phyloP scores from a whole-genome alignment of 2,113 vertebrate species.

The Euleptes europaea region DNA sequence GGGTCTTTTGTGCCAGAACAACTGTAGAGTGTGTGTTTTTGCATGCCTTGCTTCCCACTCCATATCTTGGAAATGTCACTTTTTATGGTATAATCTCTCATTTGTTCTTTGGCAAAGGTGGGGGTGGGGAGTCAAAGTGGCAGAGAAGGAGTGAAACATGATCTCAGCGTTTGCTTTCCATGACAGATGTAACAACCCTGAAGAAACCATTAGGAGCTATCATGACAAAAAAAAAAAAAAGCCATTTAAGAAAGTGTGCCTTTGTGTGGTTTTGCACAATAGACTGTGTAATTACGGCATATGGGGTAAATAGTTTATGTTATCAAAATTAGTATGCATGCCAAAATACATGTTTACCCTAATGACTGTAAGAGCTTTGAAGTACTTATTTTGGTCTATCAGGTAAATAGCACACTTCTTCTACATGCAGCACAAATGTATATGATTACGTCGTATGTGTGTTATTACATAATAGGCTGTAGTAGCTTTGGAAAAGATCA shows the following conservation, averaged over 20 bases:
- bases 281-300: constrained; percentile 54
- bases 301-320: constrained; percentile 55
- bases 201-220: constrained; percentile 44
- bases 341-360: constrained; percentile 61
- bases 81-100: background rate
- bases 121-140: background rate
- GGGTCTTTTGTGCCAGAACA: background rate
- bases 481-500: constrained; percentile 32
- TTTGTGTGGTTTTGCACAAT: constrained; percentile 34
- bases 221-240: constrained; percentile 44
- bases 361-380: constrained; percentile 43
- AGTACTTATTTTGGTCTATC: constrained; percentile 56
- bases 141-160: constrained; percentile 20
- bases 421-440: constrained; percentile 44
- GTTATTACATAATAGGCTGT: constrained; percentile 41
- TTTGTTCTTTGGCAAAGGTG: background rate
- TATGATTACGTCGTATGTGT: constrained; percentile 44
- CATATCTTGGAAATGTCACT: background rate
- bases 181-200: constrained; percentile 26
- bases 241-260: constrained; percentile 21
- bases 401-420: constrained; percentile 48
- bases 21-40: background rate
- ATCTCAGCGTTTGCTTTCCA: constrained; percentile 12
- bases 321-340: constrained; percentile 63
- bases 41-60: background rate